Conservation (phyloP, 2,113 vertebrate genomes). For the Dolichotis patagonum region DNA sequence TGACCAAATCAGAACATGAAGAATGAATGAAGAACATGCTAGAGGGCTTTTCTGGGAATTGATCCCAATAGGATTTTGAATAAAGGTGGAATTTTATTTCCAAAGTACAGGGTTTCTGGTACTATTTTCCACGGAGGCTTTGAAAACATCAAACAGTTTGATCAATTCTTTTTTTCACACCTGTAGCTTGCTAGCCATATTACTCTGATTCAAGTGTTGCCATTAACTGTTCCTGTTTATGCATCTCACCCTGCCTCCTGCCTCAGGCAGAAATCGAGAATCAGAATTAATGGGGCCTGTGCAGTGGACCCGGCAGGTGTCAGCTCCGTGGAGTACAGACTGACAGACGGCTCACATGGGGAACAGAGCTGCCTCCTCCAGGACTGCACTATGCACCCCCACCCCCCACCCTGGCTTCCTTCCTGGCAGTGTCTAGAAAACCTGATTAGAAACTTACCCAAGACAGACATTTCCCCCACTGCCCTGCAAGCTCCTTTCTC, state of each 20-base stretch:
- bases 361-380: background rate
- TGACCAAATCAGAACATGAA: background rate
- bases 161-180: background rate
- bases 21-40: background rate
- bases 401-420: constrained; percentile 5
- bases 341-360: background rate
- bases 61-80: constrained; percentile 6
- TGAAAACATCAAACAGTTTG: constrained; percentile 5
- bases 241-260: background rate
- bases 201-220: background rate
- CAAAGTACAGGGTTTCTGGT: background rate
- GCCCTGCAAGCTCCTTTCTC: background rate
- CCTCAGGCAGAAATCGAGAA: constrained; percentile 8
- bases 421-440: constrained; percentile 55
- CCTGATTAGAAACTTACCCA: constrained; percentile 49
- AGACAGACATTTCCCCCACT: constrained; percentile 2
- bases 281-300: background rate
- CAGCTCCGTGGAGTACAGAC: background rate
- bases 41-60: constrained; percentile 31
- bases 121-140: constrained; percentile 20
- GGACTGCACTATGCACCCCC: background rate
- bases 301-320: background rate
- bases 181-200: background rate
- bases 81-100: constrained; percentile 27
- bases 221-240: background rate